Conservation (phyloP, 2,888 invertebrate genomes). For the Eurytoma californica region DNA sequence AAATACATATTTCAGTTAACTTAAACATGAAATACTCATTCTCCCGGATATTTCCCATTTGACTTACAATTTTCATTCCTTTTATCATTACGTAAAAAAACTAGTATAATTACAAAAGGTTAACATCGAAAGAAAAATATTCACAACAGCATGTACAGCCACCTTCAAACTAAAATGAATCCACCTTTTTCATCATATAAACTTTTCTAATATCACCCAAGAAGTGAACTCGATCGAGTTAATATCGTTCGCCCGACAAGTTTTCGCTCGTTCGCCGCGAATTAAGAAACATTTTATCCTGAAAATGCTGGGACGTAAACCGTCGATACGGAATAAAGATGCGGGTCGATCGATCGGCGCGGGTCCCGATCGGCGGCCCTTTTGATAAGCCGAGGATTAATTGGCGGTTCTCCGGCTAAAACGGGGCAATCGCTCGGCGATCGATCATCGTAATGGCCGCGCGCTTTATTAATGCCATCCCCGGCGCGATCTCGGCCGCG, state of each 20-base stretch:
- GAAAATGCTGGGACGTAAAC: background rate
- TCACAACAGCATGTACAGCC: too few species aligned
- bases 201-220: too few species aligned
- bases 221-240: too few species aligned
- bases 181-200: too few species aligned
- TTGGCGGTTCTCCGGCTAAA: conserved; percentile 50
- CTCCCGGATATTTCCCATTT: background rate
- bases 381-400: conserved; percentile 57
- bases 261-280: background rate
- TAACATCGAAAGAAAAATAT: too few species aligned
- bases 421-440: conserved; percentile 50
- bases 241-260: too few species aligned
- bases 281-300: conserved; percentile 50
- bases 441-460: conserved; percentile 51
- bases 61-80: background rate
- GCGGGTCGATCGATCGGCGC: background rate
- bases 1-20: conserved; percentile 31
- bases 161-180: too few species aligned
- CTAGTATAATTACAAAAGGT: too few species aligned
- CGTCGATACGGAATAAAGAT: background rate
- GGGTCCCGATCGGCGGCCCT: conserved; percentile 8
- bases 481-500: background rate
- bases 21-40: conserved; percentile 4
- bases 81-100: too few species aligned
- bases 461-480: background rate